A percentile compares a stretch with the other conserved stretches of the same genome.
Evolutionary conservation across 2,797 vertebrate species (phyloP).

Genomic region (Sebastiscus tertius): DNA sequence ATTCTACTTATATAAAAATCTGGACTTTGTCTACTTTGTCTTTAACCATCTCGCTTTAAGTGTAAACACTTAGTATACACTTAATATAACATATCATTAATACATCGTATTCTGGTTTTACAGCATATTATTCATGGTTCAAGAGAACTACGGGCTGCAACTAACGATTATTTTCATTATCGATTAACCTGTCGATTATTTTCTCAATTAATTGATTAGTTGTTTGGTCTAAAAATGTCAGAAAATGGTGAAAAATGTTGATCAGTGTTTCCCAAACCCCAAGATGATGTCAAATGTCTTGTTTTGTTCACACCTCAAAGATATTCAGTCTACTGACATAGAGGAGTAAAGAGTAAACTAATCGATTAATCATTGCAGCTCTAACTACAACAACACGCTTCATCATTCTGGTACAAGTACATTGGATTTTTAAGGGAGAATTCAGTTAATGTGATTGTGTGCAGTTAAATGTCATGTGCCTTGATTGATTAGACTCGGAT

Average conservation of each 20-base stretch:
- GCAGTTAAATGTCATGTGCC: conserved; percentile 28
- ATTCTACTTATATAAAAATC: not conserved
- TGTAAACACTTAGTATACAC: not conserved
- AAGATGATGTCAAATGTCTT: too few species aligned
- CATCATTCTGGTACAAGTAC: not conserved
- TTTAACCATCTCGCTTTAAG: not conserved
- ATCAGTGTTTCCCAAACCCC: too few species aligned
- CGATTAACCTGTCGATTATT: too few species aligned
- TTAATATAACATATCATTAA: not conserved
- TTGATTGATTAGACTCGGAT: conserved; percentile 47
- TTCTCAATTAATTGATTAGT: too few species aligned
- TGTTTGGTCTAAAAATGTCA: too few species aligned
- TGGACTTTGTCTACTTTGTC: not conserved
- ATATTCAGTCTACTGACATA: too few species aligned
- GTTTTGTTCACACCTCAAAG: too few species aligned
- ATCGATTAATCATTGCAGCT: too few species aligned
- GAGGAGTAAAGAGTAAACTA: too few species aligned
- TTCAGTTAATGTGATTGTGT: conserved; percentile 24
- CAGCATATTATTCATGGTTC: conserved; percentile 1
- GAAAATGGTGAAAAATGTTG: too few species aligned
- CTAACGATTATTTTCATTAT: too few species aligned
- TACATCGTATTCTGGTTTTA: not conserved
- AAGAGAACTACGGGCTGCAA: not conserved
- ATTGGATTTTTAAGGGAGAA: conserved; percentile 15
- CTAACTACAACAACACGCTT: not conserved